Conservation (phyloP, 2,113 vertebrate genomes). For the Eretmochelys imbricata region DNA sequence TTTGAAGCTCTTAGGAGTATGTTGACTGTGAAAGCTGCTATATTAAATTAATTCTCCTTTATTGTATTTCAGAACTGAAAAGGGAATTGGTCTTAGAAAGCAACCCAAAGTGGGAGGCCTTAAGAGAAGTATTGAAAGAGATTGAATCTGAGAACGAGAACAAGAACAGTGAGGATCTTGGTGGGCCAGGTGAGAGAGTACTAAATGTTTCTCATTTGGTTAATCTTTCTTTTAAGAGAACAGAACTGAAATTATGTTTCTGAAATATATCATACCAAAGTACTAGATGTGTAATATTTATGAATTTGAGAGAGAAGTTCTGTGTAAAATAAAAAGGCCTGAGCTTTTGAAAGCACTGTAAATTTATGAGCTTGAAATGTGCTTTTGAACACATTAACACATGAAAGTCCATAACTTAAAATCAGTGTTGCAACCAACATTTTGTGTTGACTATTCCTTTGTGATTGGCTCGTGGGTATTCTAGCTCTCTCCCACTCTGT, state of each 20-base stretch:
- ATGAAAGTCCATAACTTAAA: neutral
- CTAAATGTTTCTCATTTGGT: neutral
- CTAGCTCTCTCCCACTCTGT: neutral
- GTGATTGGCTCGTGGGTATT: neutral
- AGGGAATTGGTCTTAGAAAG: slow-evolving; percentile 91
- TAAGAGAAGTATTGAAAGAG: slow-evolving; percentile 92
- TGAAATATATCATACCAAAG: neutral
- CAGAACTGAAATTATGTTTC: neutral
- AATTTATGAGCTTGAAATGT: neutral
- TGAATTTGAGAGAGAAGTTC: neutral
- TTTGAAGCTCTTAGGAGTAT: slow-evolving; percentile 32
- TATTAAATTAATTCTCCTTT: slow-evolving; percentile 2
- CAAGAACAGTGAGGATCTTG: slow-evolving; percentile 83
- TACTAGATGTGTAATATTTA: neutral
- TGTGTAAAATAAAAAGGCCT: neutral
- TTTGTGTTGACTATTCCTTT: neutral
- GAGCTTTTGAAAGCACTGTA: neutral
- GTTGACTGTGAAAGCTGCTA: slow-evolving; percentile 7
- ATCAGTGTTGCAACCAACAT: neutral
- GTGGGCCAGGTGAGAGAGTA: slow-evolving; percentile 84
- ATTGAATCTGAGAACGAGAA: slow-evolving; percentile 96
- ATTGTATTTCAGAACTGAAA: slow-evolving; percentile 82
- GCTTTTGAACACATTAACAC: neutral
- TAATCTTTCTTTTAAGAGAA: neutral
- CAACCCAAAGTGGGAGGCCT: slow-evolving; percentile 96